phyloP scores from a whole-genome alignment of 2,113 vertebrate species.

The Uropsilus gracilis region DNA sequence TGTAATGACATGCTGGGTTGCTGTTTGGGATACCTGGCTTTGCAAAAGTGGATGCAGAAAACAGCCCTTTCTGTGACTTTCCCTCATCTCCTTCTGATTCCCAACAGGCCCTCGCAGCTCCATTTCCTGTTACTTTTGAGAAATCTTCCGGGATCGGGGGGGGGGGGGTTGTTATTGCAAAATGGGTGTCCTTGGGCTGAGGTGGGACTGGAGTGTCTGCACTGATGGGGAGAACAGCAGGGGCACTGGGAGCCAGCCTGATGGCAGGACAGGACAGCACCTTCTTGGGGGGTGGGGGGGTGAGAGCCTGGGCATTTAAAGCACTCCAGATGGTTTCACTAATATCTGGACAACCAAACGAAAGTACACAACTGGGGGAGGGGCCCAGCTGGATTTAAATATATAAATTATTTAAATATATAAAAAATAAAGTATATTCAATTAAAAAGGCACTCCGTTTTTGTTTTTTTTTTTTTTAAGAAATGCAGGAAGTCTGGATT shows the following conservation, averaged over 20 bases:
- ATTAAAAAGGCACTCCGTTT: no score
- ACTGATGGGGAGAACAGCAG: rapidly evolving
- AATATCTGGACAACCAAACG: no score
- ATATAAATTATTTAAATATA: no score
- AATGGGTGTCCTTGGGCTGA: neutral
- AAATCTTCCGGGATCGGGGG: neutral
- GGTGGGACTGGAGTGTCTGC: neutral
- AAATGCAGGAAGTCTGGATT: neutral
- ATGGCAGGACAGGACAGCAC: neutral
- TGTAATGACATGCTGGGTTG: neutral
- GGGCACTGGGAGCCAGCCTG: neutral
- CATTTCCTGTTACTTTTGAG: neutral
- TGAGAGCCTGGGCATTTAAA: no score
- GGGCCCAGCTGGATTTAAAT: no score
- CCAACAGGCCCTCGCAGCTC: neutral
- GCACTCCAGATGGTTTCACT: no score
- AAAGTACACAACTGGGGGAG: no score
- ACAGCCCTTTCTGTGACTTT: neutral
- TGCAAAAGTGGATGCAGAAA: neutral
- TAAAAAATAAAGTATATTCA: no score
- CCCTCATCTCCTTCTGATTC: neutral
- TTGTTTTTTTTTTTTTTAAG: no score
- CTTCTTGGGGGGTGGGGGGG: no score
- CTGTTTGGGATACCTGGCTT: neutral
- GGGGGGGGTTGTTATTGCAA: neutral